A percentile compares a stretch with the other conserved stretches of the same genome.
Evolutionary conservation across 2,888 invertebrate species (phyloP).

Genomic region (Lucinisca nassula): DNA sequence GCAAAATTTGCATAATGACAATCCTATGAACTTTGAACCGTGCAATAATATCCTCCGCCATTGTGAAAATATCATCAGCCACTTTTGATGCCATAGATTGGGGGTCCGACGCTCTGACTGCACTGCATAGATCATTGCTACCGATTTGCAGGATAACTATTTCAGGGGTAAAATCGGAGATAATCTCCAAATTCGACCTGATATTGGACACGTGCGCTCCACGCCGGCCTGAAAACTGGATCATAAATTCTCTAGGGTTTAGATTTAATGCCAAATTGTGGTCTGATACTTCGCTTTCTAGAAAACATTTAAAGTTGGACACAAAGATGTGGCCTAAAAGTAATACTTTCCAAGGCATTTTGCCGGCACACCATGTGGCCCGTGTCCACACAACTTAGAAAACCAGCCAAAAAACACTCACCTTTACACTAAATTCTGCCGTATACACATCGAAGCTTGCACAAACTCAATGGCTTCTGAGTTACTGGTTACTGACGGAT

Average conservation of each 20-base stretch:
- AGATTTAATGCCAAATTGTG: neutral
- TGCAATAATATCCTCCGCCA: neutral
- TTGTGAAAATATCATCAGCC: neutral
- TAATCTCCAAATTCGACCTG: neutral
- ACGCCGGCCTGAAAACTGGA: neutral
- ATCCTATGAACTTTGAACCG: neutral
- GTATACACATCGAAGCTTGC: too few species aligned
- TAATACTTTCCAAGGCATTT: neutral
- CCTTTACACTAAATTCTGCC: too few species aligned
- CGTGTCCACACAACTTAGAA: too few species aligned
- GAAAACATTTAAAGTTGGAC: neutral
- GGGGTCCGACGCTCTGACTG: neutral
- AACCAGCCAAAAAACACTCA: too few species aligned
- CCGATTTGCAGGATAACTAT: neutral
- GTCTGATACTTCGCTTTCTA: neutral
- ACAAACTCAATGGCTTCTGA: too few species aligned
- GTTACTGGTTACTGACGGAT: too few species aligned
- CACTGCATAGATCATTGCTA: neutral
- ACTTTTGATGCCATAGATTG: neutral
- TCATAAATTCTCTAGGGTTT: neutral
- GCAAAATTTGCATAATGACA: neutral
- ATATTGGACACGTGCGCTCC: neutral
- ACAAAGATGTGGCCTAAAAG: neutral
- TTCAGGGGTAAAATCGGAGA: neutral
- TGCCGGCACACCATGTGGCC: too few species aligned